Evolutionary conservation across 2,888 invertebrate genomes (phyloP).

Genomic region (Drosophila rellima): DNA sequence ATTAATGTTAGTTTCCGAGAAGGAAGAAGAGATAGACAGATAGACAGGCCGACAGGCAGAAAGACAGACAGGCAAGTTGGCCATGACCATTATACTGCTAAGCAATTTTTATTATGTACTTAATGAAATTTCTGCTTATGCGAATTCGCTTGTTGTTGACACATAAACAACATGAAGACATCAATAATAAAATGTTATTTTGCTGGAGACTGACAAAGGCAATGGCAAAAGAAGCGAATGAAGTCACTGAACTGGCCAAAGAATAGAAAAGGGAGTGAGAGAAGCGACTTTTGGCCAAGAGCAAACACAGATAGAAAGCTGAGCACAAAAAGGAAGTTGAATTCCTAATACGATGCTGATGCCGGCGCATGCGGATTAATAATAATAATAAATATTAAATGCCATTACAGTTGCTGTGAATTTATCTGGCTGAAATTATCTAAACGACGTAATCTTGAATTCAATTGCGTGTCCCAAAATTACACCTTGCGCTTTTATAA

Average conservation of each 20-base stretch:
- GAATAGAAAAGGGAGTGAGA: not conserved
- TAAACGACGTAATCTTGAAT: constrained; percentile 72
- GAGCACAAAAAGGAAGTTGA: constrained; percentile 27
- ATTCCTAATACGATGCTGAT: constrained; percentile 25
- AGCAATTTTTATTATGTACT: constrained; percentile 63
- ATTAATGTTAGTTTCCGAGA: constrained; percentile 19
- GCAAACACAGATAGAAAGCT: constrained; percentile 8
- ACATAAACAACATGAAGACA: constrained; percentile 77
- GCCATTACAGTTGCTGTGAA: constrained; percentile 66
- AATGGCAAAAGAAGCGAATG: constrained; percentile 37
- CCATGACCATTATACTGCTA: constrained; percentile 53
- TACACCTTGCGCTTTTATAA: constrained; percentile 43
- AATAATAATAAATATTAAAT: constrained; percentile 79
- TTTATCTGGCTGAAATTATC: constrained; percentile 70
- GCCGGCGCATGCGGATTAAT: constrained; percentile 69
- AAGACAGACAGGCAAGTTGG: constrained; percentile 20
- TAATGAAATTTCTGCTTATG: constrained; percentile 81
- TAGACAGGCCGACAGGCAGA: not conserved
- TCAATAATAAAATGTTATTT: constrained; percentile 73
- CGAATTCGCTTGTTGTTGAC: constrained; percentile 77
- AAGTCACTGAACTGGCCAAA: constrained; percentile 74
- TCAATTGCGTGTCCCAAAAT: constrained; percentile 70
- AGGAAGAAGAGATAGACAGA: not conserved
- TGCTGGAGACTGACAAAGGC: constrained; percentile 29
- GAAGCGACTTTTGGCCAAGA: constrained; percentile 9